phyloP scores from a whole-genome alignment of 1,140 invertebrate genomes.

The Dendroctonus ponderosae region DNA sequence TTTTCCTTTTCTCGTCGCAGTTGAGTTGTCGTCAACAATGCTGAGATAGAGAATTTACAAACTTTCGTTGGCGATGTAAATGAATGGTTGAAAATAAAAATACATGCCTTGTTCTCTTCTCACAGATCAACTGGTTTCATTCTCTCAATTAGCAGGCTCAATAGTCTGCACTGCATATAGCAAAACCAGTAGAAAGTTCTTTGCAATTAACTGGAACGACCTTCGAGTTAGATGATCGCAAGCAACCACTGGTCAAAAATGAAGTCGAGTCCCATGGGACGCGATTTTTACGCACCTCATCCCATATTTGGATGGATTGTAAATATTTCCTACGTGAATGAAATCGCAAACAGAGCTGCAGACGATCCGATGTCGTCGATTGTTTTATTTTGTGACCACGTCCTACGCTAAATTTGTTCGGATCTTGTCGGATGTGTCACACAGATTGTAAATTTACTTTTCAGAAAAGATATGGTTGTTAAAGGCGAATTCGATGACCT shows the following conservation, averaged over 20 bases:
- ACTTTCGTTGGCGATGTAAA: too few species aligned
- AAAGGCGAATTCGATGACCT: slow-evolving; percentile 7
- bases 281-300: slow-evolving; percentile 20
- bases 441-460: slow-evolving; percentile 25
- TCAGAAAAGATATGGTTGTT: slow-evolving; percentile 14
- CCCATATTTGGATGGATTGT: slow-evolving; percentile 24
- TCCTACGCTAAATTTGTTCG: slow-evolving; percentile 26
- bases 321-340: slow-evolving; percentile 27
- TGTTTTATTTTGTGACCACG: slow-evolving; percentile 26
- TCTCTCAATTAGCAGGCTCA: too few species aligned
- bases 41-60: too few species aligned
- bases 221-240: not conserved
- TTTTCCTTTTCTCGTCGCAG: too few species aligned
- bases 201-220: slow-evolving; percentile 3
- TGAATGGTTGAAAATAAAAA: too few species aligned
- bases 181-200: too few species aligned
- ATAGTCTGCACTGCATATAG: too few species aligned
- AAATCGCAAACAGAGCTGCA: slow-evolving; percentile 12
- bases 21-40: too few species aligned
- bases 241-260: slow-evolving; percentile 6
- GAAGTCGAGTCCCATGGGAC: slow-evolving; percentile 19
- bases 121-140: too few species aligned
- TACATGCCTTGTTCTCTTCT: too few species aligned
- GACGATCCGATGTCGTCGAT: slow-evolving; percentile 20
- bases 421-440: slow-evolving; percentile 27